Conservation (phyloP, 2,113 vertebrate species). For the Hylia prasina region DNA sequence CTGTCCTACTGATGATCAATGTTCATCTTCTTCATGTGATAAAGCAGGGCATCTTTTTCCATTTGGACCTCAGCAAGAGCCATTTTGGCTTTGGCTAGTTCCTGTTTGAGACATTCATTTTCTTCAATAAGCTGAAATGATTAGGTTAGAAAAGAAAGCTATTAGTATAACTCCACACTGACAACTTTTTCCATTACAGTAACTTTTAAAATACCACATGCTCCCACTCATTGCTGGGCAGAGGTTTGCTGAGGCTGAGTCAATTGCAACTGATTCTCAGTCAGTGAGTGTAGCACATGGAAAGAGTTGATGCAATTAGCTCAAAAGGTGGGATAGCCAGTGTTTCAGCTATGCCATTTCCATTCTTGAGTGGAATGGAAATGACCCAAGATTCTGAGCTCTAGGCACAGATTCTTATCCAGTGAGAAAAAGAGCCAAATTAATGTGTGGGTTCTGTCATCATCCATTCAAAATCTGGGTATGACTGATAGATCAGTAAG, state of each 20-base stretch:
- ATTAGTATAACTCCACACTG: not conserved
- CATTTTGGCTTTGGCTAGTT: slow-evolving; percentile 92
- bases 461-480: not conserved
- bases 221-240: not conserved
- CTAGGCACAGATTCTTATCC: not conserved
- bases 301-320: not conserved
- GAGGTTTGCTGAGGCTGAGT: not conserved
- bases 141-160: not conserved
- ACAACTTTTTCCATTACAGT: not conserved
- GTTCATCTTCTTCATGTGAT: slow-evolving; percentile 83
- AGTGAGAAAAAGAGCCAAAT: not conserved
- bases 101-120: slow-evolving; percentile 92
- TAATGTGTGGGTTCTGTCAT: not conserved
- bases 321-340: not conserved
- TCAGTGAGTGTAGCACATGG: fast-evolving
- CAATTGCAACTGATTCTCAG: not conserved
- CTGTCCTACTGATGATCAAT: slow-evolving; percentile 35
- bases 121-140: slow-evolving; percentile 86
- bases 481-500: not conserved
- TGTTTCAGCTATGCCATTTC: not conserved
- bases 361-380: not conserved
- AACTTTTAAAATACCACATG: not conserved
- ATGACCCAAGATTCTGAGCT: not conserved
- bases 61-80: slow-evolving; percentile 91
- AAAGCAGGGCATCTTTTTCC: slow-evolving; percentile 90